Evolutionary conservation across 2,888 invertebrate genomes (phyloP), one percentile per base, ranked within the genome.

Genomic region (Andrena bucephala): DNA sequence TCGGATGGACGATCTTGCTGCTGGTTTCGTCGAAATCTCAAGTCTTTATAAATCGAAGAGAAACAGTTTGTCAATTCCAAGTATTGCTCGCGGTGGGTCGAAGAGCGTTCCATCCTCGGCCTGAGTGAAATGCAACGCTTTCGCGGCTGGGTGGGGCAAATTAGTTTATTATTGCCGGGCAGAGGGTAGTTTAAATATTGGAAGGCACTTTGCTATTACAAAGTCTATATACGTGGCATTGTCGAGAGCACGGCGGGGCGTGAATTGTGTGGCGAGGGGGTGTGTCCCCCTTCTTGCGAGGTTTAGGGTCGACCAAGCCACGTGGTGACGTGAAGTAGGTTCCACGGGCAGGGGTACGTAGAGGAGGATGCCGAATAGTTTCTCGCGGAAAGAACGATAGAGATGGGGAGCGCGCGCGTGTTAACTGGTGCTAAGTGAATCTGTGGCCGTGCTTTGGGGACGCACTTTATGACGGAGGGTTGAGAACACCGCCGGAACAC

Each of bases 361-460:
- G 63, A 68, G 68, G 74, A 69, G 78, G 85, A 84, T 31, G 84
- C 48, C 78, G 72, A 86, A 85, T 85, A 86, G 86, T 86, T 86
- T 84, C 66, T 42, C 48, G 63, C 36, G 48, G 68, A 68, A 50
- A 24, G 72, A 65, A 52, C 52, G 62, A 87, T 6, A 59, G 81
- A 77, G 83, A 68, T 42, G 29, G 79, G 24, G 20, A n/a, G 36
- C 20, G 33, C 48, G 63, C 36, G 63, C 86, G 87, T 89, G 89
- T 91, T 92, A 93, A 93, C 92, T 89, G 90, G 90, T 90, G 88
- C 89, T 93, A 91, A 93, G 91, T 91, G 92, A 92, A 92, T 92
- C 89, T 92, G 91, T 81, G 90, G 90, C 86, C 87, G 86, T 89
- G 89, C 86, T 90, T 89, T 89, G 88, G 87, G 88, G 89, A 87